These are phyloP conservation scores for Cyrtonyx montezumae DNA, from an alignment of 2,113 vertebrate species.

Conservation along the genomic window DNA sequence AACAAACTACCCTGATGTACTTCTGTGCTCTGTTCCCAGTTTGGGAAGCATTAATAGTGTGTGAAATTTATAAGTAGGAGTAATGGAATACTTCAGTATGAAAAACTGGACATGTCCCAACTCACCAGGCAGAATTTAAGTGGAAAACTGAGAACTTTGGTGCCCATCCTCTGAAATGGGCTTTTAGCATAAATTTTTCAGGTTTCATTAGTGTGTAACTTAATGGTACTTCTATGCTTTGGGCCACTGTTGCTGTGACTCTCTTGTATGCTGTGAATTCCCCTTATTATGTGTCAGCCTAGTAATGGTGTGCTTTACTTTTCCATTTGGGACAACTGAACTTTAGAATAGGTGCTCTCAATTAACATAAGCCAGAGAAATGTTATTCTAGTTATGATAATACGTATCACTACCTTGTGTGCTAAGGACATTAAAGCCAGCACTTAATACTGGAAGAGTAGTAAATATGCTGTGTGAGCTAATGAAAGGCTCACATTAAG, in stretches of 20 bases:
- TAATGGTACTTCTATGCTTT: conserved; percentile 26
- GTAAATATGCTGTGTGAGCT: conserved; percentile 17
- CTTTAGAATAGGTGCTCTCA: conserved; percentile 63
- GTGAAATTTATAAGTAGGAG: conserved; percentile 59
- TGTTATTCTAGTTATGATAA: conserved; percentile 33
- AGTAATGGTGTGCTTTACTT: neutral
- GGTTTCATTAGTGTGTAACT: neutral
- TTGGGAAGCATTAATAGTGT: conserved; percentile 40
- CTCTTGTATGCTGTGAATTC: neutral
- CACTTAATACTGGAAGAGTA: conserved; percentile 42
- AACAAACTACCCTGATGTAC: conserved; percentile 41
- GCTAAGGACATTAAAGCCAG: conserved; percentile 60
- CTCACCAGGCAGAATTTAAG: conserved; percentile 42
- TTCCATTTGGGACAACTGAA: conserved; percentile 4
- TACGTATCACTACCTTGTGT: neutral
- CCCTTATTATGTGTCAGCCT: neutral
- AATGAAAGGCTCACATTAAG: conserved; percentile 65
- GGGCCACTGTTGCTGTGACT: neutral
- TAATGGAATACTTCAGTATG: conserved; percentile 45
- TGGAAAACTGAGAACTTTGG: conserved; percentile 37
- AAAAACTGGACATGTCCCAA: conserved; percentile 43
- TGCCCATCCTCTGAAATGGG: conserved; percentile 15
- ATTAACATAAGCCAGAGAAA: conserved; percentile 26
- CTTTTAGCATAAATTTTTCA: neutral
- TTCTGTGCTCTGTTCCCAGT: conserved; percentile 26